Conservation (phyloP, 2,797 vertebrate species). For the Coreius guichenoti region DNA sequence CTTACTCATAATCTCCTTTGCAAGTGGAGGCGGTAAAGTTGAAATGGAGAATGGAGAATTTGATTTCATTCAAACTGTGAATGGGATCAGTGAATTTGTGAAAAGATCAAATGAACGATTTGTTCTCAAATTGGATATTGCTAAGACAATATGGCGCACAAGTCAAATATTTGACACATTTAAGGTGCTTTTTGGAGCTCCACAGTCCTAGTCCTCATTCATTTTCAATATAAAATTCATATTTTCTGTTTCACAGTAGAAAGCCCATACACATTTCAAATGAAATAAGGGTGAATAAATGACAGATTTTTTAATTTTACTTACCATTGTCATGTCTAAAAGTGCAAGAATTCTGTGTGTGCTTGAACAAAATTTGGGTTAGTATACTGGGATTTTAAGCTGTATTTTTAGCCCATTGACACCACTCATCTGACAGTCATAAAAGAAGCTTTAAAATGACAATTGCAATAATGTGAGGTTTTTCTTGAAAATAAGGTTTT, state of each 20-base stretch:
- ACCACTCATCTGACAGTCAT: neutral
- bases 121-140: neutral
- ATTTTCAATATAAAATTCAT: neutral
- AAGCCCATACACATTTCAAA: neutral
- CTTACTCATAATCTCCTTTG: neutral
- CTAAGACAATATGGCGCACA: neutral
- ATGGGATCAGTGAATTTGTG: neutral
- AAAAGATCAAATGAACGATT: neutral
- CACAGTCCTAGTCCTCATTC: neutral
- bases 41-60: neutral
- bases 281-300: neutral
- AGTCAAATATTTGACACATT: neutral
- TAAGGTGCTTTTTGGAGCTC: neutral
- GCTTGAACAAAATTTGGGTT: neutral
- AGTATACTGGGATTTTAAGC: neutral
- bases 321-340: neutral
- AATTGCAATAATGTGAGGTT: neutral
- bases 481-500: neutral
- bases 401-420: neutral
- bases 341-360: neutral
- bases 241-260: neutral
- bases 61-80: neutral
- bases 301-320: neutral
- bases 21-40: neutral
- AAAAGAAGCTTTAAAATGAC: neutral